Percentiles rank a stretch among this genome's conserved stretches.
phyloP scores from a whole-genome alignment of 2,113 vertebrate genomes.

The Circaetus cinerascens region DNA sequence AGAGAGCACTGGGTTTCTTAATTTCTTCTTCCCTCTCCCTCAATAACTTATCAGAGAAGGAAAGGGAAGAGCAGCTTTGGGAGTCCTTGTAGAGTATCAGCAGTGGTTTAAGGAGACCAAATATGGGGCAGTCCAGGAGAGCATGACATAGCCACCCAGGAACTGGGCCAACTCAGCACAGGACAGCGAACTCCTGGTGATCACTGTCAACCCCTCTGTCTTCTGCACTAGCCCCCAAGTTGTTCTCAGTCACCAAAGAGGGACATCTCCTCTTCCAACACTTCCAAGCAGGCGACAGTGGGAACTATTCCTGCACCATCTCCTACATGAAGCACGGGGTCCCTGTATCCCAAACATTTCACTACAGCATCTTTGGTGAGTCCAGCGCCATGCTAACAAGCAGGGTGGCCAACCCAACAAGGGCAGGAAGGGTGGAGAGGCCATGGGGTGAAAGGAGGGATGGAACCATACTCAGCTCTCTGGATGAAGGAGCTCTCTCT shows the following conservation, averaged over 20 bases:
- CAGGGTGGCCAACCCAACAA: not conserved
- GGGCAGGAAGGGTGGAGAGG: not conserved
- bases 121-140: not conserved
- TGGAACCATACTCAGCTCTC: not conserved
- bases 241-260: not conserved
- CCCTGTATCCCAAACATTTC: not conserved
- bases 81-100: not conserved
- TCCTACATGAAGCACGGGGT: not conserved
- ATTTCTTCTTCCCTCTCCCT: not conserved
- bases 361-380: not conserved
- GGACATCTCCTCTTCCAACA: not conserved
- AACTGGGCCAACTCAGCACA: not conserved
- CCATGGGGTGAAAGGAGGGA: not conserved
- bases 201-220: not conserved
- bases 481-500: not conserved
- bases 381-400: not conserved
- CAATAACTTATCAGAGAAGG: not conserved
- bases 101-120: not conserved
- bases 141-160: not conserved
- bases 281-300: not conserved
- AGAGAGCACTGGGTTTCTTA: not conserved
- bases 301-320: not conserved
- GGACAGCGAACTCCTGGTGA: not conserved
- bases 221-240: not conserved
- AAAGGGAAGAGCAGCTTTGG: not conserved